Base-by-base conservation (phyloP, 2,888 invertebrate genomes). In the Netelia fuscicornis region DNA sequence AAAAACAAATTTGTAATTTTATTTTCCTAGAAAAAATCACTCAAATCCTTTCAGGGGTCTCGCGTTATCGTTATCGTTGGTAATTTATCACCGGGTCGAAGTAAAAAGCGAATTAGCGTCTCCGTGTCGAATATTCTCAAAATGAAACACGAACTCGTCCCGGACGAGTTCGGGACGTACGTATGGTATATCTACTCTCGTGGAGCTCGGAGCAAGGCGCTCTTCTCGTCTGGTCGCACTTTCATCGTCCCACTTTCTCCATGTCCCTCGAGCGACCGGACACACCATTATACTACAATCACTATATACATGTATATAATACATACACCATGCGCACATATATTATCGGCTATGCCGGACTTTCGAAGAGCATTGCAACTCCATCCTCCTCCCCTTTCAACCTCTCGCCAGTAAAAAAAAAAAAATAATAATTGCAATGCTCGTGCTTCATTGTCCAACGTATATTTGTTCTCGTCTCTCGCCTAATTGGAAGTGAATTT, bases 171-270 rank as follows among this genome's bases (percentile, higher is more conserved):
- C n/a, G 54, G 44, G 70, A 74, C 23, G 44, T 42, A 58, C 64
- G 75, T 56, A 54, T 79, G 13, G 25, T 74, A 65, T 54, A 68
- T 75, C 23, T 56, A 81, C 62, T 64, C 72, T 77, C 77, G 67
- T 68, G 68, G 67, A 75, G 87, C 64, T 65, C 80, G 77, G 81
- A 84, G 80, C 86, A 81, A 81, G 85, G 85, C 87, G 87, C 84
- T 83, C 81, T 86, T 85, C 88, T 86, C 90, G 88, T 91, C 91
- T 88, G 83, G 90, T 92, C 92, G 92, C 92, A 93, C 92, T 93
- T 93, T 93, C 92, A 92, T 92, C 91, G 92, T 91, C 92, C 92
- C 92, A 93, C 92, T 93, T 93, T 93, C 92, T 92, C 92, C 89
- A 79, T 86, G 89, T 81, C 83, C 75, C 80, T 83, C 83, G 70